Evolutionary conservation across 2,797 vertebrate genomes (phyloP), one percentile per base, ranked within the genome.

Genomic region (Lacerta viridis): DNA sequence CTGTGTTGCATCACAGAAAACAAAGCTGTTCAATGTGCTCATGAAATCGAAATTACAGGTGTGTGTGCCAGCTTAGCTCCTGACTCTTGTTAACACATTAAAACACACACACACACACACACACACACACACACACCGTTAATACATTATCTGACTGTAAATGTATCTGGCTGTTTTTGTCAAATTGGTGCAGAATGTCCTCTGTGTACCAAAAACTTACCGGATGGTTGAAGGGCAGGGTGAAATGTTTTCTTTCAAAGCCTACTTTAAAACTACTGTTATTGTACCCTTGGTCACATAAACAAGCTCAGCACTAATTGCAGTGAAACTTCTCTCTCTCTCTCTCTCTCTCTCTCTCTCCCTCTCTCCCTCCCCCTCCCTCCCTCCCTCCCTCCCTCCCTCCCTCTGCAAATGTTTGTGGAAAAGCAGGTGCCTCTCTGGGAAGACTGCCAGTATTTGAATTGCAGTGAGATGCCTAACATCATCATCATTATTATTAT

Each of bases 81-180:
- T 76, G 59, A 46, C 41, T 20, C 41, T 80, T 80, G n/a, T 80
- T 81, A 75, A 71, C 82, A 76, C 71, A 85, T 89, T 64, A 61
- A 11, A 50, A 43, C 5, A 1, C 46, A 9, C 46, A 9, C 46
- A 50, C 46, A 50, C 11, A 11, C 9, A 11, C 33, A 2, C 33
- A 2, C 33, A 33, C 33, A 33, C 33, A 33, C 33, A 50, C 50
- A 15, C 11, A 3, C 50, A 50, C 50, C 50, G 15, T 50, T 75
- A 50, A 76, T 55, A 36, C 11, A 72, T 64, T 64, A 61, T 72
- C 39, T 33, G 77, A 64, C 59, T 64, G 71, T 46, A 29, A 87
- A 75, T 75, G 69, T 87, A 33, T 46, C n/a, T 74, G 59, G 29
- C n/a, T 66, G 69, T 36, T 68, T 83, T 83, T 76, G 39, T 46